phyloP scores from a whole-genome alignment of 2,888 invertebrate species.

The Plagiodera versicolora region DNA sequence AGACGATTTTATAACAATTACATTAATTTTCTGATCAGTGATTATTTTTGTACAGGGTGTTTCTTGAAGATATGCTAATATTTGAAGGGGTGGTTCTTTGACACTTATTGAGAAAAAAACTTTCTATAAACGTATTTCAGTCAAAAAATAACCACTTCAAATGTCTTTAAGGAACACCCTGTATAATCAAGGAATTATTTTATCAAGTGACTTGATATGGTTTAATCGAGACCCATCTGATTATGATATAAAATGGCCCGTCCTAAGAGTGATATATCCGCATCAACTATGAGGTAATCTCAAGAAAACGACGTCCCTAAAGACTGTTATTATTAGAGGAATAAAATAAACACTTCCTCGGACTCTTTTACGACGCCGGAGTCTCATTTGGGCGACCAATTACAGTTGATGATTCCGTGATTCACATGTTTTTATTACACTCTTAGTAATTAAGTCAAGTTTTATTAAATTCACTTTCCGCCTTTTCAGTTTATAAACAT shows the following conservation, averaged over 20 bases:
- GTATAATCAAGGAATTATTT: no score
- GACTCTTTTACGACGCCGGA: slow-evolving; percentile 43
- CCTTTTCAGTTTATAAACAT: slow-evolving; percentile 22
- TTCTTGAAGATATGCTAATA: no score
- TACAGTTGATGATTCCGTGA: slow-evolving; percentile 54
- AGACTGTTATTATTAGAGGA: slow-evolving; percentile 43
- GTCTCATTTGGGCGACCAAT: slow-evolving; percentile 49
- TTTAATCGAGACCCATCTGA: neutral
- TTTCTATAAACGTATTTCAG: no score
- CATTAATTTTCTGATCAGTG: no score
- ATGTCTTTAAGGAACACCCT: no score
- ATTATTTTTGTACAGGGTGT: no score
- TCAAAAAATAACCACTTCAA: no score
- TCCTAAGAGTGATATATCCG: slow-evolving; percentile 7
- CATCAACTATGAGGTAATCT: slow-evolving; percentile 18
- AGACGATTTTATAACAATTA: no score
- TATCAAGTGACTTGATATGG: no score
- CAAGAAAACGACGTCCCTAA: slow-evolving; percentile 10
- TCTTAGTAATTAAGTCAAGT: slow-evolving; percentile 29
- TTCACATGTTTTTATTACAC: slow-evolving; percentile 46
- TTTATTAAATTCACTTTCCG: slow-evolving; percentile 31
- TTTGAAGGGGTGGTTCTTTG: no score
- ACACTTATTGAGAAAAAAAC: no score
- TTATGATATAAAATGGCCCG: neutral
- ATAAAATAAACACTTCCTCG: slow-evolving; percentile 52